Base-by-base conservation (phyloP, 92 coral and sea anemone species). In the Virgularia gustaviana region DNA sequence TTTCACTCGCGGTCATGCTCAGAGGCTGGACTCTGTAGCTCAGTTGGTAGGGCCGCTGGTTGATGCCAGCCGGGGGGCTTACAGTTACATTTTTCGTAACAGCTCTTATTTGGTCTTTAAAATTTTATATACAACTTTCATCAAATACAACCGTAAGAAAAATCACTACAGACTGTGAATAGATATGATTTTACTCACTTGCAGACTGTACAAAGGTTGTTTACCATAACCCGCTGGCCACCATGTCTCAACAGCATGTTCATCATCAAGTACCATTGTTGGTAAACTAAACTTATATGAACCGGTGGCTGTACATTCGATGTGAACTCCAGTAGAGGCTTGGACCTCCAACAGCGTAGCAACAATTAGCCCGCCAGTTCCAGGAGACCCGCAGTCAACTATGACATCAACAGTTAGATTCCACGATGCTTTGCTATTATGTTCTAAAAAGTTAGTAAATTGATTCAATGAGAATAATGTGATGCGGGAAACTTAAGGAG, bases 201-300 rank as follows among this genome's bases (percentile, higher is more conserved):
- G 78, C 12, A 87, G 55, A 34, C 74, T 77, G 44, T 92, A 92
- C 18, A 92, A 73, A 19, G 82, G 78, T 52, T 85, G 96, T 36
- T 79, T 76, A 10, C 98, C 98, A 87, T 89, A 92, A 12, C 98
- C 98, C 62, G 76, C 84, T 5, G 98, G 98, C 96, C 98, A 92
- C 98, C 98, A 92, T 22, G 77, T 44, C 38, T 84, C 79, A 1
- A 92, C 78, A 11, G 59, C 49, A 45, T 80, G 83, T 51, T 86
- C 35, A 13, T 62, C 63, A 41, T 87, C 67, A 58, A 92, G 78
- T 28, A 57, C 63, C 60, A 92, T 67, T 10, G 79, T 66, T 35
- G 88, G 90, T 36, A 92, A 34, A 24, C 59, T 33, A 30, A 92
- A 67, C 32, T 76, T 81, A 77, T 84, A 85, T 35, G 39, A 30